Percentiles rank a stretch among this genome's conserved stretches.
phyloP scores from a whole-genome alignment of 2,797 vertebrate genomes.

The Acipenser transmontanus region DNA sequence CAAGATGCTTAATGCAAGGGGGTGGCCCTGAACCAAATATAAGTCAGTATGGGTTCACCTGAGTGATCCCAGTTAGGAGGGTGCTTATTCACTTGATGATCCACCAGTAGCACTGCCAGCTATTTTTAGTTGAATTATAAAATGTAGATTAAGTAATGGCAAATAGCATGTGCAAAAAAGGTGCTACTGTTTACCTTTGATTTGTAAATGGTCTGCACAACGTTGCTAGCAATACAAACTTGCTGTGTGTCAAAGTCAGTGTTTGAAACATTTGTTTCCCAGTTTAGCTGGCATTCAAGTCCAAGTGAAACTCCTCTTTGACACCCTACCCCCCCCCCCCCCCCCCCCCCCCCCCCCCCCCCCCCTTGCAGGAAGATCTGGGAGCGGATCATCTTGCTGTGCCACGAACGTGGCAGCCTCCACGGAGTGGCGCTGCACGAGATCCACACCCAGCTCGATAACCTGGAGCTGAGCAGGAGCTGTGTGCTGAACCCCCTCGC shows the following conservation, averaged over 20 bases:
- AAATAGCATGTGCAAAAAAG: too few relatives aligned
- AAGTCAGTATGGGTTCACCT: neutral
- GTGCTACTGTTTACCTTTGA: too few relatives aligned
- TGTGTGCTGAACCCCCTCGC: slow-evolving; percentile 23
- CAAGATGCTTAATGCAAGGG: neutral
- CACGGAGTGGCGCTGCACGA: slow-evolving; percentile 14
- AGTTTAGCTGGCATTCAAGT: neutral
- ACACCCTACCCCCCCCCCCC: too few relatives aligned
- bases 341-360: too few relatives aligned
- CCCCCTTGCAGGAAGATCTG: slow-evolving; percentile 18
- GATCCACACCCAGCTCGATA: slow-evolving; percentile 19
- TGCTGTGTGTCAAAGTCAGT: too few relatives aligned
- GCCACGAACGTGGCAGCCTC: slow-evolving; percentile 13
- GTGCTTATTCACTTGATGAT: neutral
- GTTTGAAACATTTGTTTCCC: neutral
- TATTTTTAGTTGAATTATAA: too few relatives aligned
- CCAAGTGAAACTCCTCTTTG: neutral
- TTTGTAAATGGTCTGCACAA: too few relatives aligned
- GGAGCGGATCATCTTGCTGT: slow-evolving; percentile 20
- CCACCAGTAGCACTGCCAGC: too few relatives aligned
- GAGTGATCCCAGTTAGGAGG: neutral
- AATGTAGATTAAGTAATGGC: too few relatives aligned
- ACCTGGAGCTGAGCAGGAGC: slow-evolving; percentile 14
- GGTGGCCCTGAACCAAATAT: neutral
- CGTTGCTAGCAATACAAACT: too few relatives aligned